Conservation (phyloP, 2,113 vertebrate genomes). For the Natator depressus region DNA sequence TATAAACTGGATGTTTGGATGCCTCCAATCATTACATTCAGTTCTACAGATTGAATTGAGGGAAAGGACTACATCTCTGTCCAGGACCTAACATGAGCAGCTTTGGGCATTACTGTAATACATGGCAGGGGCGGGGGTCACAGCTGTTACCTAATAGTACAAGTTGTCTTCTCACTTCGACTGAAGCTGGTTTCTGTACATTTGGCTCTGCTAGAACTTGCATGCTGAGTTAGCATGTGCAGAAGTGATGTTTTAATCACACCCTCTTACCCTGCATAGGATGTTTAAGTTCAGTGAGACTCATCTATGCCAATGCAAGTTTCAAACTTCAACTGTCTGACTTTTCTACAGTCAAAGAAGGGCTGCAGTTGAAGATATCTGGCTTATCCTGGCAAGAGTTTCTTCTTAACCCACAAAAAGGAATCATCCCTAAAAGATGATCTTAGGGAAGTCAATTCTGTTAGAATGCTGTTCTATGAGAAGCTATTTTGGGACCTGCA, state of each 20-base stretch:
- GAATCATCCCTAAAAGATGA: background rate
- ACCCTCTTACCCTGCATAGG: background rate
- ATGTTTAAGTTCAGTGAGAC: background rate
- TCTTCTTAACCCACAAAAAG: background rate
- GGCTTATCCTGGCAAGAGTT: background rate
- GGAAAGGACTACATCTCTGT: background rate
- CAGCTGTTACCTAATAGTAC: background rate
- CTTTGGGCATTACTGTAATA: background rate
- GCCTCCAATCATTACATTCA: background rate
- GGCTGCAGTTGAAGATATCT: background rate
- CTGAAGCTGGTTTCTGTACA: background rate
- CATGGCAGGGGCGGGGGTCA: fast-evolving
- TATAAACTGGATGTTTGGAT: background rate
- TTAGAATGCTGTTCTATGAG: background rate
- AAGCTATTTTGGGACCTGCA: background rate
- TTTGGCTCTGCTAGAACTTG: background rate
- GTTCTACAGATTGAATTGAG: background rate
- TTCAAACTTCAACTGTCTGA: background rate
- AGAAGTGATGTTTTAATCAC: background rate
- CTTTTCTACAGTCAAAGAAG: background rate
- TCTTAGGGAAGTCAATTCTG: background rate
- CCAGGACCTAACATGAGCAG: background rate
- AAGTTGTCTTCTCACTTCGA: background rate
- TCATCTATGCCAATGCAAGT: conserved; percentile 20
- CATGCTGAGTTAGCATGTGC: fast-evolving